Evolutionary conservation across 2,113 vertebrate species (phyloP), one percentile per base, ranked within the genome.

Genomic region (Jacana jacana): DNA sequence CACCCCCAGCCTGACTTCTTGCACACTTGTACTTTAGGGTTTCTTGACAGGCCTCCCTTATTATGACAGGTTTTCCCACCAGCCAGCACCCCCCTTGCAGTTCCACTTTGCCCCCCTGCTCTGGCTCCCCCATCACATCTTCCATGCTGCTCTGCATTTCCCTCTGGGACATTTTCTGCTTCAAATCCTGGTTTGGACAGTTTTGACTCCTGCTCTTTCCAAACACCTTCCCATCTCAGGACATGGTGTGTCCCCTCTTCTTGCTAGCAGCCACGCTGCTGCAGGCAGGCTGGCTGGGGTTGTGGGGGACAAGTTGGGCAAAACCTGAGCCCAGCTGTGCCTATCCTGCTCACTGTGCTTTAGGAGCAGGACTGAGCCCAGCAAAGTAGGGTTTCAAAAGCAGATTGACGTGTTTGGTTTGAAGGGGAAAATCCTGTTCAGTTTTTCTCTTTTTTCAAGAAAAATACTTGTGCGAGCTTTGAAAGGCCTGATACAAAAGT

Each of bases 81-180:
- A 1, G 23, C 15, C 33, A 48, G 31, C 17, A 17, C 5, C 13
- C 6, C 6, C 7, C 14, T 44, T 19, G 60, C 31, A 30, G 20
- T 0, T 3, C 16, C 0, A 1, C 17, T 65, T 51, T 60, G 14
- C 7, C 20, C 33, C 17, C 39, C 3, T 6, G 20, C 44, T 69
- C 51, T 2, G 0, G 22, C 40, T 49, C 37, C 65, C 37, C 10
- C 1, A 24, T 31, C 20, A 8, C 4, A 1, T 58, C 48, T 13
- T 23, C 4, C 0, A 6, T 35, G 42, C 24, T 3, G 1, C 42
- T 42, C 48, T 52, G 27, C 5, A 39, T 82, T 55, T 68, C 13
- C 37, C 27, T 27, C 35, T 22, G 13, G 54, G 37, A 30, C 7
- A 2, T 46, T 46, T 71, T 35, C 35, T 64, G 10, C 63, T 82